phyloP scores from a whole-genome alignment of 2,888 invertebrate genomes.

The Hypomecis punctinalis region DNA sequence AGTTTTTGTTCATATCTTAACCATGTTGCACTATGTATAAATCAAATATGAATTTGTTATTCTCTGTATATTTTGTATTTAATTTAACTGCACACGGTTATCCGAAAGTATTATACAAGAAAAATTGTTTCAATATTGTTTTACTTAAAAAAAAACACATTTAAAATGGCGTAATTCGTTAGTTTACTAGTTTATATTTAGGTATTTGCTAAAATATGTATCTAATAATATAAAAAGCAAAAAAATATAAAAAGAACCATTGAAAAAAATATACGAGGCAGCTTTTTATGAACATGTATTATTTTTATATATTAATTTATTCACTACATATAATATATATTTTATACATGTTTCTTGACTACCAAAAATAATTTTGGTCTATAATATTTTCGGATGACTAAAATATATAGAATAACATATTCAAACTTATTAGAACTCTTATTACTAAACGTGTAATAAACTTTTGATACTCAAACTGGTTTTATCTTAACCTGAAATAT shows the following conservation, averaged over 20 bases:
- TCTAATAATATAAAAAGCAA: too few species aligned
- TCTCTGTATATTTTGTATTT: conserved; percentile 42
- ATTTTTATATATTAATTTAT: too few species aligned
- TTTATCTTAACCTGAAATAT: too few species aligned
- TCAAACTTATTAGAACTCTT: conserved; percentile 20
- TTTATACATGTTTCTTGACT: too few species aligned
- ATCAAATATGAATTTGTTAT: conserved; percentile 52
- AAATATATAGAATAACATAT: conserved; percentile 49
- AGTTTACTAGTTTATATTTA: too few species aligned
- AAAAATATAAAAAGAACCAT: too few species aligned
- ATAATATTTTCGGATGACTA: conserved; percentile 20
- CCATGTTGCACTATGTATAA: conserved; percentile 43
- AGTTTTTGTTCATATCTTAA: background rate
- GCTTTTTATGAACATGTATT: too few species aligned
- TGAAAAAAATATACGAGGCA: too few species aligned
- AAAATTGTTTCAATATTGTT: background rate
- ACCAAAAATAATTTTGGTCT: background rate
- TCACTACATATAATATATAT: too few species aligned
- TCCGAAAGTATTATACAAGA: conserved; percentile 12
- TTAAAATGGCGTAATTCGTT: too few species aligned
- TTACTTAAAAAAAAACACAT: background rate
- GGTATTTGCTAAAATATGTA: too few species aligned
- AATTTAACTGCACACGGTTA: conserved; percentile 5
- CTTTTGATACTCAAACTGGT: background rate
- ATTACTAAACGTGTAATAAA: conserved; percentile 4